Conservation (phyloP, 2,113 vertebrate species). For the Emydura subglobosa region DNA sequence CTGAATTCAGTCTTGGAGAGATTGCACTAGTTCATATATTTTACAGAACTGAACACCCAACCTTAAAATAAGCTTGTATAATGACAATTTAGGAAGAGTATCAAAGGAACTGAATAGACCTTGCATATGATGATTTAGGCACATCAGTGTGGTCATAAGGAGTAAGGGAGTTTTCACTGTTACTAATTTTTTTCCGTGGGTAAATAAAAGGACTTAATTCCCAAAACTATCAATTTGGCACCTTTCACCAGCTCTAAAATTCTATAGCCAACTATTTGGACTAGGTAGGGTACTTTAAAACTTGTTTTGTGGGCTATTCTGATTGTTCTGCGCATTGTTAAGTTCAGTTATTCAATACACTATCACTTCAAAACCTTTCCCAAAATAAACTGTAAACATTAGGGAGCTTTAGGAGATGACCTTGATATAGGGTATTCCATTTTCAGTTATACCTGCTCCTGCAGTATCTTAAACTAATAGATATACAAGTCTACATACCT, state of each 20-base stretch:
- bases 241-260: not conserved
- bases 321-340: not conserved
- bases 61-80: not conserved
- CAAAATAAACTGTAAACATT: rapidly evolving
- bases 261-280: not conserved
- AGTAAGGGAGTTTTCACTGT: not conserved
- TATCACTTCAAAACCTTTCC: not conserved
- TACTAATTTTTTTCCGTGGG: not conserved
- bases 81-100: not conserved
- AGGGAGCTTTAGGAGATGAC: not conserved
- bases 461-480: not conserved
- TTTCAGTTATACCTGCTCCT: not conserved
- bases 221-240: not conserved
- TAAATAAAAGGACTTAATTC: not conserved
- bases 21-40: not conserved
- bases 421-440: not conserved
- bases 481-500: not conserved
- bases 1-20: not conserved
- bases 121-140: not conserved
- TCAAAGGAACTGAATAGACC: not conserved
- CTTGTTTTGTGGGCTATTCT: not conserved
- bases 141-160: not conserved
- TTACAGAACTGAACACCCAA: not conserved
- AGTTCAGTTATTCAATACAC: not conserved
- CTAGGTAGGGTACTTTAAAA: not conserved